These are phyloP conservation scores for Pheosia tremula DNA, from an alignment of 2,888 invertebrate species.

Conservation along the genomic window DNA sequence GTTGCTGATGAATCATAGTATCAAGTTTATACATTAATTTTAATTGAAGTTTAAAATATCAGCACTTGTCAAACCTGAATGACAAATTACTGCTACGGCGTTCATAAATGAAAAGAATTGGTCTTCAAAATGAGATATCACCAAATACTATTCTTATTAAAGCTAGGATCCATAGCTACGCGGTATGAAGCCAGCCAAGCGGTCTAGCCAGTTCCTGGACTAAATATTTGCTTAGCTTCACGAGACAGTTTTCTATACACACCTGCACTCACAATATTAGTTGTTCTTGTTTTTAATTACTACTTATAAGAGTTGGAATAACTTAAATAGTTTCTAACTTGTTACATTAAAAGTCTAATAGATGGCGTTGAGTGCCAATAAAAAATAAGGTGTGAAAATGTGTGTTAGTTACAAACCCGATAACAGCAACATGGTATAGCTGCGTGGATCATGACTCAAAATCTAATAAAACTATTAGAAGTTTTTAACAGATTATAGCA, in stretches of 20 bases:
- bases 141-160: too few species aligned
- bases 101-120: background rate
- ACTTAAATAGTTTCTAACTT: background rate
- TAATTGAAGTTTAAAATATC: constrained; percentile 36
- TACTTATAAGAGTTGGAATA: too few species aligned
- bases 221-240: too few species aligned
- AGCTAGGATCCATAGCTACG: too few species aligned
- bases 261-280: too few species aligned
- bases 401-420: constrained; percentile 16
- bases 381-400: constrained; percentile 13
- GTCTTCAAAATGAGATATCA: background rate
- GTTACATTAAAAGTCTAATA: background rate
- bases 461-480: constrained; percentile 31
- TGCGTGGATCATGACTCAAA: constrained; percentile 32
- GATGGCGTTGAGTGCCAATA: background rate
- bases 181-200: too few species aligned
- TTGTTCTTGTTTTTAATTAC: too few species aligned
- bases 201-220: too few species aligned
- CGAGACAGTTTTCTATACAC: too few species aligned
- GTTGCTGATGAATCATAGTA: constrained; percentile 33
- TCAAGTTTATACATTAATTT: constrained; percentile 28
- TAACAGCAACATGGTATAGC: constrained; percentile 26
- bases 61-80: constrained; percentile 41
- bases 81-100: constrained; percentile 25
- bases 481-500: constrained; percentile 28